Percentiles rank a stretch among this genome's conserved stretches.
Conservation (phyloP, 2,888 invertebrate genomes). For the Quadroppia sp. region DNA sequence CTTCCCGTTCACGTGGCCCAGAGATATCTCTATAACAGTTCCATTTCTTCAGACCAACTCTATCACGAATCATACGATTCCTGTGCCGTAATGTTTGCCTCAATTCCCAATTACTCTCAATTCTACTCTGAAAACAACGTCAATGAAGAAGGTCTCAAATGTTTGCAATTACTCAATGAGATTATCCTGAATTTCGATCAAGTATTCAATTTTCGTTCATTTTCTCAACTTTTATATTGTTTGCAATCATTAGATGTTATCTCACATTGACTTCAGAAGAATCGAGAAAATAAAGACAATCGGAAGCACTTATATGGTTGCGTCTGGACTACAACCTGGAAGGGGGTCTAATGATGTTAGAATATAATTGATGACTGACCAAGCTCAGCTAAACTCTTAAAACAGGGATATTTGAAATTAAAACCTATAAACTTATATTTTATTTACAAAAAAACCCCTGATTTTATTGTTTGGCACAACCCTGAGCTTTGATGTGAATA, state of each 20-base stretch:
- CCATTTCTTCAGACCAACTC: constrained; percentile 34
- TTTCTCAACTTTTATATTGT: neutral
- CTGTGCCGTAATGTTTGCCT: constrained; percentile 97
- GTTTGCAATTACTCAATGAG: constrained; percentile 48
- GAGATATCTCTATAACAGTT: constrained; percentile 51
- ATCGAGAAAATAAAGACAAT: constrained; percentile 56
- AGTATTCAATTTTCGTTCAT: constrained; percentile 41
- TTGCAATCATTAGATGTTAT: constrained; percentile 21
- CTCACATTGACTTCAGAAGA: constrained; percentile 49
- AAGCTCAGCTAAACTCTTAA: no score
- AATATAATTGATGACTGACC: no score
- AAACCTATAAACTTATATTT: no score
- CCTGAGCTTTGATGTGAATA: no score
- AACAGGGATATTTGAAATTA: no score
- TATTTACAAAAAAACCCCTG: no score
- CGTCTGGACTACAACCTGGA: constrained; percentile 48
- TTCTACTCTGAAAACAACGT: constrained; percentile 47
- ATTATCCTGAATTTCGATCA: constrained; percentile 49
- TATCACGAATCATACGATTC: constrained; percentile 64
- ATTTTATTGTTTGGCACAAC: no score
- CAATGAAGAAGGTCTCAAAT: constrained; percentile 48
- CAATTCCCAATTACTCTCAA: constrained; percentile 79
- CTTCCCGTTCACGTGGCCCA: constrained; percentile 80
- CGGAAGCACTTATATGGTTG: constrained; percentile 55
- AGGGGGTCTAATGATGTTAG: constrained; percentile 44